Conservation (phyloP, 1,140 invertebrate species). For the Pomacea maculata region DNA sequence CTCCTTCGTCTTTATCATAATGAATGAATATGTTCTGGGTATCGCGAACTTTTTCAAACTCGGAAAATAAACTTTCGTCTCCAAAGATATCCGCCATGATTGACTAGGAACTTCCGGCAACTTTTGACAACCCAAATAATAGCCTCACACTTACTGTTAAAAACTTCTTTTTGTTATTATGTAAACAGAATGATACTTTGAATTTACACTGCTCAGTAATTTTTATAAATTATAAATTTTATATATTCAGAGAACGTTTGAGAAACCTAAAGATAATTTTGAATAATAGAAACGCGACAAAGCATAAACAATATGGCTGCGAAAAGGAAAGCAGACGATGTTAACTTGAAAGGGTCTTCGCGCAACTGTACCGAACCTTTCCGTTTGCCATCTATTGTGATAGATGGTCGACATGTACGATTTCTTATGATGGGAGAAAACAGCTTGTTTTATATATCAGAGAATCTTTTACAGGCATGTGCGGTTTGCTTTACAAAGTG, state of each 20-base stretch:
- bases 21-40: constrained; percentile 45
- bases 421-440: constrained; percentile 6
- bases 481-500: background rate
- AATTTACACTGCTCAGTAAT: too few relatives aligned
- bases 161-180: too few relatives aligned
- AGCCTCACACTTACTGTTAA: too few relatives aligned
- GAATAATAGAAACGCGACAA: background rate
- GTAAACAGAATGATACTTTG: too few relatives aligned
- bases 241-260: too few relatives aligned
- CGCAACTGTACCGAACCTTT: background rate
- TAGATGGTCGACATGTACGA: constrained; percentile 7
- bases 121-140: too few relatives aligned
- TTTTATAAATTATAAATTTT: too few relatives aligned
- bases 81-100: constrained; percentile 52
- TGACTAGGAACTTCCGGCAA: background rate
- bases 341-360: background rate
- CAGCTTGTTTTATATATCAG: background rate
- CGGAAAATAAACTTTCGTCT: constrained; percentile 55
- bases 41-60: constrained; percentile 58
- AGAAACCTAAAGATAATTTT: background rate
- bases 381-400: background rate
- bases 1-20: constrained; percentile 39
- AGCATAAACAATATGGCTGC: constrained; percentile 4
- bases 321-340: constrained; percentile 5
- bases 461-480: constrained; percentile 2